These are phyloP conservation scores for Microtus obscurus DNA, from an alignment of 2,797 vertebrate species.

Conservation along the genomic window DNA sequence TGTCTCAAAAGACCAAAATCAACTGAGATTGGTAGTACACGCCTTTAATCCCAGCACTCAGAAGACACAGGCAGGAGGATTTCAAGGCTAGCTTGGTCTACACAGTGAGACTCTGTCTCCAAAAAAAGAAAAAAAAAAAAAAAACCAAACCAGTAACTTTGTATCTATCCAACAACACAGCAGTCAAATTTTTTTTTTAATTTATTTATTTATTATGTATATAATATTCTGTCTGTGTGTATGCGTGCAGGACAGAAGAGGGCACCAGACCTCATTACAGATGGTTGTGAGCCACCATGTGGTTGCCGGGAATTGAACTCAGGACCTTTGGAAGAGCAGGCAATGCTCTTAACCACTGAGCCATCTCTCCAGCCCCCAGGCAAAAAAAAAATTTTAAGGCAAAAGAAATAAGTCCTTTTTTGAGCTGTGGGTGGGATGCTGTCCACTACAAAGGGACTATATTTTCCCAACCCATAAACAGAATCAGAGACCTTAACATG, in stretches of 20 bases:
- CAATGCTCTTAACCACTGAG: too few species aligned
- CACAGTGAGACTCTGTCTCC: background rate
- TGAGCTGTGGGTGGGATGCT: accelerated
- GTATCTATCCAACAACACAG: background rate
- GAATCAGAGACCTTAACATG: background rate
- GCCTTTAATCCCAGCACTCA: background rate
- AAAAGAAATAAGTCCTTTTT: background rate
- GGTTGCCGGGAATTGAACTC: too few species aligned
- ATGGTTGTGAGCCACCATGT: too few species aligned
- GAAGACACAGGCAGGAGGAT: background rate
- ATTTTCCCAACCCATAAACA: accelerated
- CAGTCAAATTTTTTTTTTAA: too few species aligned
- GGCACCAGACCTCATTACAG: too few species aligned
- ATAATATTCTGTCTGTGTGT: too few species aligned
- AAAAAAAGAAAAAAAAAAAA: background rate
- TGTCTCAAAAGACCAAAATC: background rate
- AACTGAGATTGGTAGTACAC: background rate
- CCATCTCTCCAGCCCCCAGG: too few species aligned
- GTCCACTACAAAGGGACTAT: background rate
- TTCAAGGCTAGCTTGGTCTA: background rate
- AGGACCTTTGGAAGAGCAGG: too few species aligned
- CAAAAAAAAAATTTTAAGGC: background rate
- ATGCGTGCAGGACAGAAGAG: too few species aligned
- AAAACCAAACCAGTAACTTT: background rate
- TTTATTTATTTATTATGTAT: too few species aligned